Evolutionary conservation across 2,113 vertebrate species (phyloP), one percentile per base, ranked within the genome.

Genomic region (Myotis brandtii): DNA sequence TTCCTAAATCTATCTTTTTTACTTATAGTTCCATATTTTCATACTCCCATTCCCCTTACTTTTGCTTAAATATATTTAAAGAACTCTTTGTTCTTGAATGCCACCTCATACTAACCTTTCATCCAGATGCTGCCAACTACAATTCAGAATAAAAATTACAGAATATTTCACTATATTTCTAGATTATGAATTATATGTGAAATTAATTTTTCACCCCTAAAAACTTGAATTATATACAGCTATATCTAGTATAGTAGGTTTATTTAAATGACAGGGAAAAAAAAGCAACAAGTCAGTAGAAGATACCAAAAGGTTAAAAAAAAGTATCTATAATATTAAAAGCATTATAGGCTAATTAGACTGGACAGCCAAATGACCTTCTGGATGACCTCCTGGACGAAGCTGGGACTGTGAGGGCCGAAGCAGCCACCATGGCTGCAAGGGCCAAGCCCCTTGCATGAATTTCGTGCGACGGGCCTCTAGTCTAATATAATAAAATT

Each of bases 71-170:
- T 54, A 43, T 25, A 48, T 89, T 52, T 92, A n/a, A 75, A 6
- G 9, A 91, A 21, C 30, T 76, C 66, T 98, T 70, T 23, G 32
- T 76, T 95, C 32, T 97, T 32, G 1, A 59, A 76, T 91, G 75
- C 85, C 85, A 46, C 0, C 1, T 92, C 16, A 10, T 70, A 11
- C 2, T 3, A 72, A 84, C 9, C 56, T 5, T 16, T 80, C 30
- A 82, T 32, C 7, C 11, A 3, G 64, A 17, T 37, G 2, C 20
- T 96, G 59, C 40, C 87, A 93, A 94, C 30, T 11, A 97, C 96
- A 95, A 96, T 95, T 93, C 18, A 89, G 88, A 92, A 86, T 87
- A 94, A 52, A 91, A 94, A 30, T 79, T 96, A 34, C n/a, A 92
- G 95, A 86, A 90, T 75, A 79, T 73, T 76, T 89, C 96, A 21